These are phyloP conservation scores for Idris sp. DNA, from an alignment of 1,140 invertebrate genomes.

Conservation along the genomic window DNA sequence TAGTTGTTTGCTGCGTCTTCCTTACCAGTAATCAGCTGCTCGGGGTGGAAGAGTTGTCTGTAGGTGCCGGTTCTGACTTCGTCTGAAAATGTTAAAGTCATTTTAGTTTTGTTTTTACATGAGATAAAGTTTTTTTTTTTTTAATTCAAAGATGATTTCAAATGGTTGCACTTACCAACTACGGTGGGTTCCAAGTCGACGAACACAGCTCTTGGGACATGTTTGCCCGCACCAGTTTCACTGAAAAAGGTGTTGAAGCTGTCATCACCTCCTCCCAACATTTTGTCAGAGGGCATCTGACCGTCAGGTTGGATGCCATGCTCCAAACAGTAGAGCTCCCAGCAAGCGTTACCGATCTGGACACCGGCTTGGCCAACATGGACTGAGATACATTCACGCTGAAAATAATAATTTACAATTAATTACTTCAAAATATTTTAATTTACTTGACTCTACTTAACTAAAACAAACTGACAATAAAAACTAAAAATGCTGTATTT, in stretches of 20 bases:
- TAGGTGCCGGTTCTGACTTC: constrained; percentile 86
- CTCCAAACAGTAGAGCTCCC: constrained; percentile 89
- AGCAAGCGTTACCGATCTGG: constrained; percentile 88
- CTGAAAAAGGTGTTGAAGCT: constrained; percentile 82
- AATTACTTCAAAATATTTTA: too few relatives aligned
- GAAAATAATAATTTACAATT: too few relatives aligned
- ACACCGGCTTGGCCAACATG: constrained; percentile 85
- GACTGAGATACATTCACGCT: constrained; percentile 84
- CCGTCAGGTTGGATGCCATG: constrained; percentile 94
- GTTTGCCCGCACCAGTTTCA: constrained; percentile 75
- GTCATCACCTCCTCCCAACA: constrained; percentile 74
- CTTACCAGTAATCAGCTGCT: constrained; percentile 85
- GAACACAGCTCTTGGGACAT: constrained; percentile 72
- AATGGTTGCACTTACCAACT: too few relatives aligned
- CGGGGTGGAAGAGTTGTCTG: constrained; percentile 85
- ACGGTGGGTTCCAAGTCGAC: constrained; percentile 80
- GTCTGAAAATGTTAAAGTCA: constrained; percentile 76
- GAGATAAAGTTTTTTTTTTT: too few relatives aligned
- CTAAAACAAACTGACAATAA: too few relatives aligned
- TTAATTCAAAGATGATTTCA: too few relatives aligned
- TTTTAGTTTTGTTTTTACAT: constrained; percentile 8
- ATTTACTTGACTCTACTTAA: too few relatives aligned
- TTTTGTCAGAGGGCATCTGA: constrained; percentile 81
- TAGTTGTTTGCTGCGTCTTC: constrained; percentile 93
- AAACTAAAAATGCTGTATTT: too few relatives aligned